Conservation (phyloP, 2,113 vertebrate genomes). For the Stomatorhinus ivindoensis region DNA sequence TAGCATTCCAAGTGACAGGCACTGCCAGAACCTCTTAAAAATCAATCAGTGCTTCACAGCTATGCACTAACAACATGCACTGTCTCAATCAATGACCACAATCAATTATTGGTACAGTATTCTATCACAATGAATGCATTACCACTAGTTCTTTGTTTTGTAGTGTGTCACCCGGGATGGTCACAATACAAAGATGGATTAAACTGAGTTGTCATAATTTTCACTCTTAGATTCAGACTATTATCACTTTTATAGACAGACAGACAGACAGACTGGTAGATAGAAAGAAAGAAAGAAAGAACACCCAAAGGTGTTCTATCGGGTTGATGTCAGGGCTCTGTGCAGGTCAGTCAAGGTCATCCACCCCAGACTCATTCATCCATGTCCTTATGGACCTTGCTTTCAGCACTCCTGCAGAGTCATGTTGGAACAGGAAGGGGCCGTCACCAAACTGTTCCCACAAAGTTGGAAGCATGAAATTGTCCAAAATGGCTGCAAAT, state of each 20-base stretch:
- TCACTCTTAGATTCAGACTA: not conserved
- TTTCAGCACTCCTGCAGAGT: too few species aligned
- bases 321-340: too few species aligned
- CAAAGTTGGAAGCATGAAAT: too few species aligned
- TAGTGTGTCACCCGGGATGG: not conserved
- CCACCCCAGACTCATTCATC: too few species aligned
- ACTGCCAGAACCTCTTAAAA: not conserved
- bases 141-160: not conserved
- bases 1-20: not conserved
- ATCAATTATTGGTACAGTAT: not conserved
- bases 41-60: not conserved
- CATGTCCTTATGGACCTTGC: too few species aligned
- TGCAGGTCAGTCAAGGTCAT: too few species aligned
- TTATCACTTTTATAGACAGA: not conserved
- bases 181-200: not conserved
- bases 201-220: not conserved
- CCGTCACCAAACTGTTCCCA: too few species aligned
- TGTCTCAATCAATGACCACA: not conserved
- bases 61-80: not conserved
- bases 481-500: too few species aligned
- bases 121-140: not conserved
- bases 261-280: not conserved
- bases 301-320: too few species aligned
- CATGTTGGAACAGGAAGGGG: too few species aligned
- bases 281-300: too few species aligned